A percentile compares a stretch with the other conserved stretches of the same genome.
phyloP scores from a whole-genome alignment of 2,888 invertebrate genomes.

The Nomada ferruginata region DNA sequence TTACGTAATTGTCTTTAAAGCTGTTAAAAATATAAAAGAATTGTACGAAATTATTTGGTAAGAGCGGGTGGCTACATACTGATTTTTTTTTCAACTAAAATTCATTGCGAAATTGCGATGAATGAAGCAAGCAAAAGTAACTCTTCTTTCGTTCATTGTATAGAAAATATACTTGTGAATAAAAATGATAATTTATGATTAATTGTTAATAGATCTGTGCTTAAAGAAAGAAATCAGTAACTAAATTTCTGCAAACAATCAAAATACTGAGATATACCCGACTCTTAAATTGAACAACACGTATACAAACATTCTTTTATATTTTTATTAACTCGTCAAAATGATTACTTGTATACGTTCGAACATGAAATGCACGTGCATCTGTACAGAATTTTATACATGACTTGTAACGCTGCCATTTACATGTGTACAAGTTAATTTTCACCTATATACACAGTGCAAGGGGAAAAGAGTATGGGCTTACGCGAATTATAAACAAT shows the following conservation, averaged over 20 bases:
- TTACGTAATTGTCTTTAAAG: background rate
- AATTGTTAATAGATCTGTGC: background rate
- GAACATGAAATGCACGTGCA: constrained; percentile 24
- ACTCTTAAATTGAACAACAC: background rate
- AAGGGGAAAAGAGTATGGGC: constrained; percentile 14
- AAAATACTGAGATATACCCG: background rate
- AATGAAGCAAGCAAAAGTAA: background rate
- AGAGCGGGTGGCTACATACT: too few species aligned
- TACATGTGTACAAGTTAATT: constrained; percentile 57
- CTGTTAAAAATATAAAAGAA: background rate
- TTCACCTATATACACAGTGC: constrained; percentile 64
- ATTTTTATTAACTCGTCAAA: background rate
- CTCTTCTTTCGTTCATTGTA: background rate
- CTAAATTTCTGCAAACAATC: background rate
- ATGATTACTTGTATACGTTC: background rate
- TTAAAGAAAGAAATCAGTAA: background rate
- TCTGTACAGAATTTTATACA: constrained; percentile 67
- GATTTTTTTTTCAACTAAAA: too few species aligned
- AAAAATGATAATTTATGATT: background rate
- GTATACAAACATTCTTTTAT: background rate
- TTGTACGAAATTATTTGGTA: background rate
- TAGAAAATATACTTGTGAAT: too few species aligned
- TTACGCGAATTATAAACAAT: constrained; percentile 34
- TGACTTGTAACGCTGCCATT: constrained; percentile 70
- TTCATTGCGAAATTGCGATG: too few species aligned